Conservation (phyloP, 2,888 invertebrate genomes). For the Apotomis capreana region DNA sequence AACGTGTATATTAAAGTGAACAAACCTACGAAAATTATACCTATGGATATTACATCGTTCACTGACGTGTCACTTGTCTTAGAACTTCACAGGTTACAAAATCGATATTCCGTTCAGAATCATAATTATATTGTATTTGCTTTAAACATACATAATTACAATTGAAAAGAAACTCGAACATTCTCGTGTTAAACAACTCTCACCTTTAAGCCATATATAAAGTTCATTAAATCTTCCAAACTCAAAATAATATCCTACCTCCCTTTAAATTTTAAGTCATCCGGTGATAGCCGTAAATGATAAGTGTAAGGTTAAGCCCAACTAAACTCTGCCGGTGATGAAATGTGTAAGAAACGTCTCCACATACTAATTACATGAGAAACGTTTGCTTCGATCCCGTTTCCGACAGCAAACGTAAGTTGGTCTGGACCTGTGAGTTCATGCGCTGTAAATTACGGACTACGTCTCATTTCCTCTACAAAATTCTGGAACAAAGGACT, state of each 20-base stretch:
- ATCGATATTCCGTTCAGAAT: too few relatives aligned
- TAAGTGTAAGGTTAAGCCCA: constrained; percentile 71
- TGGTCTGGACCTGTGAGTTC: constrained; percentile 29
- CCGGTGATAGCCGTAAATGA: constrained; percentile 71
- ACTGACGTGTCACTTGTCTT: too few relatives aligned
- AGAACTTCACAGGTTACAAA: too few relatives aligned
- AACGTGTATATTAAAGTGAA: too few relatives aligned
- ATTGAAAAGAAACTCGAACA: not conserved
- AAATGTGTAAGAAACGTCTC: constrained; percentile 16
- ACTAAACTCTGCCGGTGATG: constrained; percentile 10
- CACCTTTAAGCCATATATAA: not conserved
- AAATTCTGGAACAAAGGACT: constrained; percentile 64
- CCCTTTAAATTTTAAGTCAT: constrained; percentile 51
- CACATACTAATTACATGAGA: constrained; percentile 27
- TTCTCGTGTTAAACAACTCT: not conserved
- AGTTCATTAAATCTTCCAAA: not conserved
- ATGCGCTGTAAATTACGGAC: constrained; percentile 67
- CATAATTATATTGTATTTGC: too few relatives aligned
- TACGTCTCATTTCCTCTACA: constrained; percentile 80
- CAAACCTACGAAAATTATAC: too few relatives aligned
- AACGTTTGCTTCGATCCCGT: constrained; percentile 16
- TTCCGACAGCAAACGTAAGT: constrained; percentile 34
- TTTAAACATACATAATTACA: too few relatives aligned
- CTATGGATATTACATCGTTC: too few relatives aligned
- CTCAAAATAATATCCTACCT: constrained; percentile 20